phyloP scores from a whole-genome alignment of 1,140 invertebrate genomes.

The Asbolus verrucosus region DNA sequence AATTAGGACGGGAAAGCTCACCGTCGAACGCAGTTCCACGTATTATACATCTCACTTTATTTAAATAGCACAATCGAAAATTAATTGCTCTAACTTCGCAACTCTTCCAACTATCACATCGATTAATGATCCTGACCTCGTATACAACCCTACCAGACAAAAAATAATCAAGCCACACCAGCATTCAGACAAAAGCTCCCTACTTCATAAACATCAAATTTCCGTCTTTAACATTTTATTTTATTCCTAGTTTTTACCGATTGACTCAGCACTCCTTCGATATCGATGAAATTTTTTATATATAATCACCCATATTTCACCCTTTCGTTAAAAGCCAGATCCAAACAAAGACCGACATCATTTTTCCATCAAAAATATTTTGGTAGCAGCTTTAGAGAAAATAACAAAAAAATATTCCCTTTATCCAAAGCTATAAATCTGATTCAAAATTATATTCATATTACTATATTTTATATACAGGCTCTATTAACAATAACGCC shows the following conservation, averaged over 20 bases:
- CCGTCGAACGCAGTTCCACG: constrained; percentile 11
- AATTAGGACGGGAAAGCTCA: constrained; percentile 9
- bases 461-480: too few species aligned
- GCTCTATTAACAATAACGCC: too few species aligned
- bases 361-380: too few species aligned
- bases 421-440: too few species aligned
- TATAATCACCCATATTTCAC: too few species aligned
- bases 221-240: background rate
- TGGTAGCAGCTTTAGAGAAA: too few species aligned
- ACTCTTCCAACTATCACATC: constrained; percentile 31
- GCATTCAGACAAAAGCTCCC: constrained; percentile 7
- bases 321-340: too few species aligned
- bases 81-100: constrained; percentile 21
- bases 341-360: too few species aligned
- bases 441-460: too few species aligned
- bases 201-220: background rate
- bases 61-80: constrained; percentile 17
- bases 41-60: background rate
- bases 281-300: too few species aligned
- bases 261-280: too few species aligned
- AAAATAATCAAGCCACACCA: constrained; percentile 17
- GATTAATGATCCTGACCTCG: constrained; percentile 24
- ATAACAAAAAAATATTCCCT: too few species aligned
- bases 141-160: background rate
- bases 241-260: background rate